A percentile compares a stretch with the other conserved stretches of the same genome.
Conservation (phyloP, 2,888 invertebrate species). For the Macrophya annulata region DNA sequence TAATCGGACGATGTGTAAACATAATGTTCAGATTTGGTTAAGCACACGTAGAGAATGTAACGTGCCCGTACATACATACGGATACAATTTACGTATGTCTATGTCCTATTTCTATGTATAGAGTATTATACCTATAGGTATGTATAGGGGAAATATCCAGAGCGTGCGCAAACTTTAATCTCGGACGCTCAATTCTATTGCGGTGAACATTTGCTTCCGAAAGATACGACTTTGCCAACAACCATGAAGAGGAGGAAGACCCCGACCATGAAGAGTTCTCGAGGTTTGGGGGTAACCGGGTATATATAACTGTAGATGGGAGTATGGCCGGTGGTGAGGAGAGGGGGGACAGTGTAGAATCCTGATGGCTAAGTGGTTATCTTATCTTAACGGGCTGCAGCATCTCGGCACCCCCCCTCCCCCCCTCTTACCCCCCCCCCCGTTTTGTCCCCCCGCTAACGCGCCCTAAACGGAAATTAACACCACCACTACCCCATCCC, state of each 20-base stretch:
- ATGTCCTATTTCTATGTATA: background rate
- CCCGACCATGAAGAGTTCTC: slow-evolving; percentile 28
- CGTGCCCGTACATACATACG: background rate
- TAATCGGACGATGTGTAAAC: slow-evolving; percentile 44
- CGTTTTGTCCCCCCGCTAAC: slow-evolving; percentile 66
- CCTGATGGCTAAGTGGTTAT: slow-evolving; percentile 76
- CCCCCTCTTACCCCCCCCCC: slow-evolving; percentile 7
- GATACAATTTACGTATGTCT: background rate
- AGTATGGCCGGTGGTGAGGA: slow-evolving; percentile 29
- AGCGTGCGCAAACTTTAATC: slow-evolving; percentile 57
- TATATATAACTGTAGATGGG: background rate
- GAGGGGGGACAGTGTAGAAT: slow-evolving; percentile 65
- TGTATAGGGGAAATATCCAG: slow-evolving; percentile 34
- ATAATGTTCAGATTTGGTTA: slow-evolving; percentile 45
- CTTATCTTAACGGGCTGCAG: slow-evolving; percentile 70
- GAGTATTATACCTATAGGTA: background rate
- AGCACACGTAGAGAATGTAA: slow-evolving; percentile 34
- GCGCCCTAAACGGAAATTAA: slow-evolving; percentile 78
- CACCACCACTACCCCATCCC: slow-evolving; percentile 65
- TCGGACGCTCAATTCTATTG: slow-evolving; percentile 55
- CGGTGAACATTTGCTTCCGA: slow-evolving; percentile 51
- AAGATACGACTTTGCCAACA: slow-evolving; percentile 57
- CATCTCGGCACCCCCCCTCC: slow-evolving; percentile 45
- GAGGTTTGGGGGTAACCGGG: background rate
- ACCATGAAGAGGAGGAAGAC: slow-evolving; percentile 52